Evolutionary conservation across 2,888 invertebrate genomes (phyloP), one percentile per base, ranked within the genome.

Genomic region (Kryphioiulus occultus): DNA sequence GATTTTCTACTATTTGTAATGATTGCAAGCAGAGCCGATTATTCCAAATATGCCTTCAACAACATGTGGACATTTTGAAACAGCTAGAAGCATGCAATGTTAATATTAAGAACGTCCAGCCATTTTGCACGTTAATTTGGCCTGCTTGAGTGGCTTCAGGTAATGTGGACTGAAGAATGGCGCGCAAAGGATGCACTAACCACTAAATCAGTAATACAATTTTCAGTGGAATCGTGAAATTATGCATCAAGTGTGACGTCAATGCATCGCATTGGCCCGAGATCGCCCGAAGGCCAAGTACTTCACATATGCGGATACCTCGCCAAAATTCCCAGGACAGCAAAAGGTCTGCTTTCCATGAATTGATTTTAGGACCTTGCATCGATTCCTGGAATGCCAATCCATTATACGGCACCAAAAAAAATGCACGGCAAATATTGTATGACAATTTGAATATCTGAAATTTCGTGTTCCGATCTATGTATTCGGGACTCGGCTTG

Each of bases 381-480:
- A 59, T 59, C 59, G 59, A 59, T 59, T 59, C 39, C 9, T 39
- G 39, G 39, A 39, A 39, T 39, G 39, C 39, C 39, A 39, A 39
- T 39, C 22, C 47, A 47, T 47, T 15, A 17, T 47, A 10, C 15
- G 47, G 47, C 4, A 17, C 15, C 10, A 22, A 59, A 22, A 59
- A 59, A 59, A 22, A 22, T 59, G 59, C 59, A 47, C 47, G 7
- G 59, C 59, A 59, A 59, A 59, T 59, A 59, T 59, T 59, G 59
- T 59, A 59, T 59, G 59, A 59, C 59, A 59, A 59, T 59, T 59
- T 59, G 59, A 59, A 59, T 59, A 59, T 59, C 59, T 22, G 22
- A 59, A n/a, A 59, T 59, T n/a, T 59, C 59, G 59, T 59, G 59
- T 59, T 59, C 59, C 59, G 59, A 59, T 59, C 59, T 22, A 59